Evolutionary conservation across 2,888 invertebrate genomes (phyloP).

Genomic region (Hyppa rectilinea): DNA sequence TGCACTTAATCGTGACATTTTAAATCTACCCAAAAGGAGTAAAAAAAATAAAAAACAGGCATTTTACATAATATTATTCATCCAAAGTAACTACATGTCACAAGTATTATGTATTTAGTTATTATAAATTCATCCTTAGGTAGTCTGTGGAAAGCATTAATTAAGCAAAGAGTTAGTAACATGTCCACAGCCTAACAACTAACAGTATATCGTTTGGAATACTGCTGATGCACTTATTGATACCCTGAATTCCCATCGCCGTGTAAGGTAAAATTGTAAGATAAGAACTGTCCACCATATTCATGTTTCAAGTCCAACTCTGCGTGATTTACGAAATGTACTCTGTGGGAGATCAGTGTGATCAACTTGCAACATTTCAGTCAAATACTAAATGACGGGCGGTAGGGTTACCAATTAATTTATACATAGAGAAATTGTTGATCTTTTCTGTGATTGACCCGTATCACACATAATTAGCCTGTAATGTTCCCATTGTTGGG

Average conservation of each 20-base stretch:
- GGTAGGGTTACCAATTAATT: constrained; percentile 32
- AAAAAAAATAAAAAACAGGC: no score
- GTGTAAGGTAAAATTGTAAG: constrained; percentile 45
- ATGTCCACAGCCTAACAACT: constrained; percentile 10
- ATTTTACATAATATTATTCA: no score
- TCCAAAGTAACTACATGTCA: no score
- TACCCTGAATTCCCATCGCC: constrained; percentile 52
- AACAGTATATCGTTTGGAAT: constrained; percentile 32
- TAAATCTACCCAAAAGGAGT: no score
- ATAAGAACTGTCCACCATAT: constrained; percentile 55
- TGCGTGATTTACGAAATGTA: constrained; percentile 60
- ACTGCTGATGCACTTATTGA: constrained; percentile 50
- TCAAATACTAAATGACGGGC: constrained; percentile 35
- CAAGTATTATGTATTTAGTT: no score
- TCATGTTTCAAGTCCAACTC: constrained; percentile 47
- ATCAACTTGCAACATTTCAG: constrained; percentile 56
- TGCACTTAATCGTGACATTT: neutral
- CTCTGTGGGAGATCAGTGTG: constrained; percentile 48
- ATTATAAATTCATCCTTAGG: neutral
- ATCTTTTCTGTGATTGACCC: no score
- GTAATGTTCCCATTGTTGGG: no score
- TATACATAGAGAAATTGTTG: neutral
- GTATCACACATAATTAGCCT: no score
- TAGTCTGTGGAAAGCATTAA: constrained; percentile 6
- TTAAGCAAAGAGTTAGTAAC: constrained; percentile 13